Evolutionary conservation across 64 coral and sea anemone species (phyloP), one percentile per base, ranked within the genome.

Genomic region (Montipora cactus): DNA sequence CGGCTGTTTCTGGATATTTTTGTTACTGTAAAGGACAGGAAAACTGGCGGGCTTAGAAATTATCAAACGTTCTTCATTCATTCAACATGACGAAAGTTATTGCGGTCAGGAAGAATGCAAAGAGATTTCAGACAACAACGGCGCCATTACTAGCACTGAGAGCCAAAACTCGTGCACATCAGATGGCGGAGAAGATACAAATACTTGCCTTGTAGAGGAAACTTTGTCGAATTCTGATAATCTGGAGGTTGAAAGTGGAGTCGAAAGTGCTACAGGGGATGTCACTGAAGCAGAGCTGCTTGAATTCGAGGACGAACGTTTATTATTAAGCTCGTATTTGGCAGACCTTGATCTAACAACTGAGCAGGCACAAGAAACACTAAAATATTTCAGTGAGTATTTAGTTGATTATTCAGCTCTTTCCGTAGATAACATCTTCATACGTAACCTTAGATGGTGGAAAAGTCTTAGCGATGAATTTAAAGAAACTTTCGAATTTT

Each of bases 321-420:
- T 66, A 44, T 57, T 57, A 57, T 57, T 57, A 57, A 14, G 55
- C 10, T 84, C 9, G 22, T 8, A 64, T 49, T 47, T 86, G 82
- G 82, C 37, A 47, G 82, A 86, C 47, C 82, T 93, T 9, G 92
- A 93, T 88, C 79, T 93, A 10, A 93, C 92, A 12, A 75, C 92
- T 16, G 92, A 93, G 47, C 92, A 93, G 59, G 84, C 87, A 0
- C 92, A 88, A 58, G 92, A 93, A 88, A 93, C 92, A 0, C 75
- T 93, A 28, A 93, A 88, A 80, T 93, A 93, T 67, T 93, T 93
- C 18, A 93, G 92, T 93, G 70, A 93, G 92, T 93, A 88, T 47
- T 21, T 48, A 44, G 73, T 8, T 20, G 16, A 5, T 59, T 13
- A 15, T 59, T 55, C 16, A 5, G 22, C 5, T 59, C 4, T 37